These are phyloP conservation scores for Perccottus glenii DNA, from an alignment of 2,113 vertebrate genomes.

Conservation along the genomic window DNA sequence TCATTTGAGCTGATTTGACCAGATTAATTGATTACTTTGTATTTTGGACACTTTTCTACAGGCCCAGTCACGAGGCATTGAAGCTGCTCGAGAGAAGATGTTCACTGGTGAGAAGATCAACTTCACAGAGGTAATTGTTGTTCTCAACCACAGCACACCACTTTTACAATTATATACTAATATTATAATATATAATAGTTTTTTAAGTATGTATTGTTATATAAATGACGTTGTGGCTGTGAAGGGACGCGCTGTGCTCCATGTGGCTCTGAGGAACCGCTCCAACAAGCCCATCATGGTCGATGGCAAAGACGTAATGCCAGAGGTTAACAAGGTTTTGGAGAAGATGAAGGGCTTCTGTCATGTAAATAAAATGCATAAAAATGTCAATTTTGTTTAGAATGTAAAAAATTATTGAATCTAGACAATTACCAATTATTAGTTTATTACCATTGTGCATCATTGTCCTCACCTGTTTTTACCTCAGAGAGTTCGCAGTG, in stretches of 20 bases:
- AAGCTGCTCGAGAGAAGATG: slow-evolving; percentile 89
- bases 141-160: not conserved
- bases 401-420: not conserved
- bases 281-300: slow-evolving; percentile 88
- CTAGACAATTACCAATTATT: not conserved
- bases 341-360: slow-evolving; percentile 97
- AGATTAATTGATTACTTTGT: not conserved
- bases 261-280: slow-evolving; percentile 93
- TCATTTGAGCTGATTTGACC: not conserved
- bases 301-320: slow-evolving; percentile 92
- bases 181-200: not conserved
- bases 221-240: slow-evolving; percentile 19
- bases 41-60: slow-evolving; percentile 53
- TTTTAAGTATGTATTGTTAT: not conserved
- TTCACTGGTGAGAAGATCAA: slow-evolving; percentile 96
- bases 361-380: slow-evolving; percentile 79
- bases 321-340: slow-evolving; percentile 92
- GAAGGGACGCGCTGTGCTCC: slow-evolving; percentile 94
- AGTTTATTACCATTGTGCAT: not conserved
- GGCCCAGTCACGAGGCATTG: slow-evolving; percentile 91
- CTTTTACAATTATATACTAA: not conserved
- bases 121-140: slow-evolving; percentile 89
- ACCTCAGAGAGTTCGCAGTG: slow-evolving; percentile 87
- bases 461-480: not conserved
- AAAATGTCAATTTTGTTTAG: not conserved